Percentiles rank a stretch among this genome's conserved stretches.
phyloP scores from a whole-genome alignment of 2,888 invertebrate genomes.

The Blastobasis adustella region DNA sequence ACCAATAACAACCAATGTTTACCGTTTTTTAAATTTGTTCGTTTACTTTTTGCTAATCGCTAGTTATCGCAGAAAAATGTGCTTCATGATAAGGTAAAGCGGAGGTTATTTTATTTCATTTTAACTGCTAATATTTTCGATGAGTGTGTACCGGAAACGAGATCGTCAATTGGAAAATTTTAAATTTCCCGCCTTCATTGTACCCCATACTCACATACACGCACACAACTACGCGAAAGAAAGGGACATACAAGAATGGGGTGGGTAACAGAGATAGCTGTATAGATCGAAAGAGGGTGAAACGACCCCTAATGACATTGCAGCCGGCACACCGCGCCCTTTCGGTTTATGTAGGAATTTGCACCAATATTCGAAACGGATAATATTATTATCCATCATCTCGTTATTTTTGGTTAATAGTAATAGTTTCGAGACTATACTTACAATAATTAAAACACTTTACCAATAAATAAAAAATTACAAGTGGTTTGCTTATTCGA shows the following conservation, averaged over 20 bases:
- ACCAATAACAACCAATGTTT: conserved; percentile 15
- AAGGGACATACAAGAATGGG: conserved; percentile 44
- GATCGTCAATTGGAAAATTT: neutral
- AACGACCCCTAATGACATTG: conserved; percentile 61
- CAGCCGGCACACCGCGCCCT: conserved; percentile 38
- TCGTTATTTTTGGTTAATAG: too few relatives aligned
- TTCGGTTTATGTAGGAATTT: conserved; percentile 18
- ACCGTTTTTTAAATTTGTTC: conserved; percentile 13
- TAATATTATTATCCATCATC: too few relatives aligned
- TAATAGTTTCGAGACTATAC: too few relatives aligned
- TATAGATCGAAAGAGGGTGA: conserved; percentile 58
- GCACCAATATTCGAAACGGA: neutral
- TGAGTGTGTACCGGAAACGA: neutral
- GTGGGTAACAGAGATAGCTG: conserved; percentile 54
- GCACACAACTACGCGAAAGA: conserved; percentile 22
- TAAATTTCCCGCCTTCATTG: conserved; percentile 29
- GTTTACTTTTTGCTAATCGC: conserved; percentile 18
- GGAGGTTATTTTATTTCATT: neutral
- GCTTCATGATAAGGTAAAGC: neutral
- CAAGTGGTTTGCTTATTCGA: too few relatives aligned
- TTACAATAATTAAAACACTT: too few relatives aligned
- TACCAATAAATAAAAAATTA: too few relatives aligned
- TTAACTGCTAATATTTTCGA: neutral
- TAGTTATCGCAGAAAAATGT: conserved; percentile 9
- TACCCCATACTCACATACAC: conserved; percentile 2